These are phyloP conservation scores for Triops cancriformis DNA, from an alignment of 1,140 invertebrate species.

Conservation along the genomic window DNA sequence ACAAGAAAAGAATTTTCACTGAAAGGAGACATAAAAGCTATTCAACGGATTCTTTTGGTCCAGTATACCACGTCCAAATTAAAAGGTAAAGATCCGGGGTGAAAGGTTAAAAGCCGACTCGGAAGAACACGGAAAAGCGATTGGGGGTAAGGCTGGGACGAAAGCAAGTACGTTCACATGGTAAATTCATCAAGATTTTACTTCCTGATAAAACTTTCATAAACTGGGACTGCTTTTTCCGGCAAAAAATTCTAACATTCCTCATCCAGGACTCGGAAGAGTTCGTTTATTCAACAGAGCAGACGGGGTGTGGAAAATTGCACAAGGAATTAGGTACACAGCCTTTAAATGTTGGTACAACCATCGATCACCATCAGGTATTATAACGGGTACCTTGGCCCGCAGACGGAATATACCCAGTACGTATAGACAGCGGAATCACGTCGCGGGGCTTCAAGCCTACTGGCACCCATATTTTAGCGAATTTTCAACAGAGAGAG, in stretches of 20 bases:
- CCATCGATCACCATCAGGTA: neutral
- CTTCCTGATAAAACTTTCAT: neutral
- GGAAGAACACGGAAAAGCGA: neutral
- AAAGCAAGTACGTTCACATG: neutral
- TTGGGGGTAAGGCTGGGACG: neutral
- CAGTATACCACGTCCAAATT: neutral
- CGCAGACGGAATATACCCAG: neutral
- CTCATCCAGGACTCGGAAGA: neutral
- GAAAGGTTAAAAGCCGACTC: constrained; percentile 9
- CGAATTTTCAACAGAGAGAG: neutral
- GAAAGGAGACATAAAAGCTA: neutral
- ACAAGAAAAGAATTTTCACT: neutral
- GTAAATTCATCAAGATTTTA: neutral
- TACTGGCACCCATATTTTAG: neutral
- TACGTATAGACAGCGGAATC: neutral
- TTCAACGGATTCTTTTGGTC: neutral
- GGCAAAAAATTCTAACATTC: neutral
- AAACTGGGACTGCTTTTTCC: neutral
- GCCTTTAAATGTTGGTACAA: neutral
- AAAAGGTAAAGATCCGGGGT: neutral
- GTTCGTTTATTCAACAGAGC: neutral
- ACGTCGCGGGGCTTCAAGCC: neutral
- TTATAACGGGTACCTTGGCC: neutral
- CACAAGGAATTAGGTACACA: neutral
- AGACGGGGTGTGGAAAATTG: neutral